Conservation (phyloP, 2,888 invertebrate species). For the Drosophila acutilabella region DNA sequence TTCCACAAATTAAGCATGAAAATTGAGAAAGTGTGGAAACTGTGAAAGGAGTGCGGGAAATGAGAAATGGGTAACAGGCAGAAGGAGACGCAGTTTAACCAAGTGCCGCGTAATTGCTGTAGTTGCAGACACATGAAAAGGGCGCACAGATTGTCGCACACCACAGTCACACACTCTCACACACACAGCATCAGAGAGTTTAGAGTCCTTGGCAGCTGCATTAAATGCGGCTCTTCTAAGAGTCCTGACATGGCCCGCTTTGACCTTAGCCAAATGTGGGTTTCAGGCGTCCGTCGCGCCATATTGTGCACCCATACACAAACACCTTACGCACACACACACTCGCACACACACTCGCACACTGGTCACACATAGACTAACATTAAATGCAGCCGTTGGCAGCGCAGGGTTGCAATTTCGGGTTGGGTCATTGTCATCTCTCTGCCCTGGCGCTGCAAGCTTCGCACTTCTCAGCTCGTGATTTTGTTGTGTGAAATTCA, state of each 20-base stretch:
- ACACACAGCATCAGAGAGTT: constrained; percentile 7
- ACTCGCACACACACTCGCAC: constrained; percentile 20
- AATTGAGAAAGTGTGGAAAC: no score
- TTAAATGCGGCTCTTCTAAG: constrained; percentile 27
- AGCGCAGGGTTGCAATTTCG: constrained; percentile 65
- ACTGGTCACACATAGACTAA: constrained; percentile 20
- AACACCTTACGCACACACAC: constrained; percentile 46
- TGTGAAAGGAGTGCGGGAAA: constrained; percentile 8
- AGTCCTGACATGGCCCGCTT: constrained; percentile 44
- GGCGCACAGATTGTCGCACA: constrained; percentile 13
- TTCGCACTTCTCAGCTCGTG: constrained; percentile 23
- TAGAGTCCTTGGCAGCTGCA: constrained; percentile 52
- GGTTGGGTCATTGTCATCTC: constrained; percentile 54
- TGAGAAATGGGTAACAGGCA: neutral
- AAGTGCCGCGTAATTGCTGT: constrained; percentile 51
- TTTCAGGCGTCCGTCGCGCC: constrained; percentile 64
- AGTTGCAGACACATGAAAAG: constrained; percentile 28
- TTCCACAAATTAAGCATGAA: constrained; percentile 50
- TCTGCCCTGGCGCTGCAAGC: constrained; percentile 27
- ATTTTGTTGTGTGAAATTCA: neutral
- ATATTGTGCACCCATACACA: constrained; percentile 64
- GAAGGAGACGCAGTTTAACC: constrained; percentile 31
- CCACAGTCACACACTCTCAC: constrained; percentile 3
- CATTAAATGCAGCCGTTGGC: constrained; percentile 70
- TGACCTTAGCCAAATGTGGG: constrained; percentile 68